phyloP scores from a whole-genome alignment of 2,888 invertebrate species.

The Leptopilina myrica region DNA sequence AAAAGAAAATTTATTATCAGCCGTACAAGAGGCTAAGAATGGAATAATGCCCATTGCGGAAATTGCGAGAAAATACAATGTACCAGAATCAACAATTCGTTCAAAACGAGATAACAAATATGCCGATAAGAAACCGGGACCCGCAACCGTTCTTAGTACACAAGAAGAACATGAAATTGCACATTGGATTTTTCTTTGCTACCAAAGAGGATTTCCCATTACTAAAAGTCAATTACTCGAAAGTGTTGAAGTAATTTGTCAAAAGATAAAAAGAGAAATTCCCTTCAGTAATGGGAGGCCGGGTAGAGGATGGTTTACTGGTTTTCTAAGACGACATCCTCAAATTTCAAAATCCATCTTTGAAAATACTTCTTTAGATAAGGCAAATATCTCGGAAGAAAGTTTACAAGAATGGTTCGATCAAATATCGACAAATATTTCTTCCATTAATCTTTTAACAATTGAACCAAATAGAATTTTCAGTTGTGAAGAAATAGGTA shows the following conservation, averaged over 20 bases:
- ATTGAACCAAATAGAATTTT: conserved; percentile 60
- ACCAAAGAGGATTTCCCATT: conserved; percentile 45
- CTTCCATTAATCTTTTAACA: conserved; percentile 52
- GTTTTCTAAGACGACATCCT: conserved; percentile 60
- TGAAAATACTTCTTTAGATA: conserved; percentile 57
- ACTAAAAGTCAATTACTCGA: conserved; percentile 44
- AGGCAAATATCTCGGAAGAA: conserved; percentile 61
- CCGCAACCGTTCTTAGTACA: conserved; percentile 40
- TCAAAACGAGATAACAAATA: conserved; percentile 36
- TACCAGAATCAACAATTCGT: conserved; percentile 46
- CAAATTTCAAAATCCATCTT: conserved; percentile 56
- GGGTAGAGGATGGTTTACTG: conserved; percentile 60
- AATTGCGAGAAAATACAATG: conserved; percentile 40
- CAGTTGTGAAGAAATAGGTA: conserved; percentile 63
- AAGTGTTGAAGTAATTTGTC: conserved; percentile 46
- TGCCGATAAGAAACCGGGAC: conserved; percentile 41
- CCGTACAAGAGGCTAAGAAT: conserved; percentile 17
- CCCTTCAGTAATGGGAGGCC: conserved; percentile 61
- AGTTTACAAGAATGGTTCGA: conserved; percentile 60
- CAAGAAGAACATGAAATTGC: conserved; percentile 43
- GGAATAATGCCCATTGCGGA: conserved; percentile 42
- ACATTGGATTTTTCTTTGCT: conserved; percentile 45
- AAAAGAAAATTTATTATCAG: neutral
- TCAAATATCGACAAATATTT: conserved; percentile 55
- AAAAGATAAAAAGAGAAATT: conserved; percentile 46